Base-by-base conservation (phyloP, 2,888 invertebrate genomes). In the Drosophila recens region DNA sequence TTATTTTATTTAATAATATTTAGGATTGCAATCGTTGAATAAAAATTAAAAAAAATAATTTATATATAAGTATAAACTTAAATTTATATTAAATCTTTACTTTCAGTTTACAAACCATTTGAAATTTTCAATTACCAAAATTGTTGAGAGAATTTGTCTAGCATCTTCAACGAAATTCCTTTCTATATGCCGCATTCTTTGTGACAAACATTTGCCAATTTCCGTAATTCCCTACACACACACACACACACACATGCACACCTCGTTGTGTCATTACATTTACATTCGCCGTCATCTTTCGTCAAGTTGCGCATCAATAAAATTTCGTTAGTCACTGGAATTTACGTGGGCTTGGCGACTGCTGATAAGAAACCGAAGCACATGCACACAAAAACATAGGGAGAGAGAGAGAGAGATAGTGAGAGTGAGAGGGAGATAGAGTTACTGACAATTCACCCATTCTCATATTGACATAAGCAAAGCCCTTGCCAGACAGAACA, bases 401-500 rank as follows among this genome's bases (percentile, higher is more conserved):
- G 13, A 3, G 23, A 1, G n/a, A 15, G 13, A 17, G 4, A 15
- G 40, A 2, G 40, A n/a, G n/a, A n/a, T n/a, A n/a, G n/a, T n/a
- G n/a, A n/a, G n/a, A n/a, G n/a, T 42, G 4, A 38, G 15, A 9
- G 6, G 42, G 42, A 53, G 48, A n/a, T 4, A 45, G 45, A 38
- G 46, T 46, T 9, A 38, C 58, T 58, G 58, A 66, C 43, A 62
- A 61, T 58, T 69, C 52, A 59, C 48, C 59, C 64, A 56, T 70
- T 65, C 64, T 70, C 75, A 61, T 81, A 73, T 83, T 79, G 87
- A 81, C 87, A 87, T 61, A 72, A 74, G 77, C 74, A 69, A 79
- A 81, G 72, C 65, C 56, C 49, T 40, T 46, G 67, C 40, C 79
- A 66, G 51, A 58, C 57, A 30, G 46, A 27, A 38, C 36, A 64